A percentile compares a stretch with the other conserved stretches of the same genome.
Evolutionary conservation across 2,797 vertebrate species (phyloP).

Genomic region (Enteromius unitaeniatus): DNA sequence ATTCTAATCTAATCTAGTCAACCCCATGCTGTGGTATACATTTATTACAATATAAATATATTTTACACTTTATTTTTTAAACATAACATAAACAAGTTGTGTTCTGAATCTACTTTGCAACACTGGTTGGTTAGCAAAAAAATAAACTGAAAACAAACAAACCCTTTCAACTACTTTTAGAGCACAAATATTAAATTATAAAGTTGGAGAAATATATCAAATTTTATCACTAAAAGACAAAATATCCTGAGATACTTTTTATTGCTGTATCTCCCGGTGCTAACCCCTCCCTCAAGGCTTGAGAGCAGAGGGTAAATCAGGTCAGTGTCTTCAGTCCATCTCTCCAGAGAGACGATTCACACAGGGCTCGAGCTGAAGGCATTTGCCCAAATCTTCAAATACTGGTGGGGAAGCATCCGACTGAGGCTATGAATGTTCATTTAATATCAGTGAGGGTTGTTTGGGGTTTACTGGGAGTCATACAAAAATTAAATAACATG

Average conservation of each 20-base stretch:
- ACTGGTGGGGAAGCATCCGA: not conserved
- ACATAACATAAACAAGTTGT: too few relatives aligned
- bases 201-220: not conserved
- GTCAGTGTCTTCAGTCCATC: constrained; percentile 25
- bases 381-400: constrained; percentile 34
- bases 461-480: constrained; percentile 26
- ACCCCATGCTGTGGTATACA: too few relatives aligned
- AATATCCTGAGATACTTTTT: not conserved
- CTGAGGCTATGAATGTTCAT: constrained; percentile 8
- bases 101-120: not conserved
- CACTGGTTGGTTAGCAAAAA: not conserved
- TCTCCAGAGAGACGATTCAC: constrained; percentile 26
- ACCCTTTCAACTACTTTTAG: not conserved
- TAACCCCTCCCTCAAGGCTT: not conserved
- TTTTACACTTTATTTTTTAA: too few relatives aligned
- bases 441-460: constrained; percentile 27
- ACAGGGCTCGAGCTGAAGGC: constrained; percentile 29
- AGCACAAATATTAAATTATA: not conserved
- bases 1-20: too few relatives aligned
- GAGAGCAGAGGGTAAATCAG: constrained; percentile 8
- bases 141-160: not conserved
- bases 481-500: constrained; percentile 6
- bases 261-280: not conserved
- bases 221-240: not conserved
- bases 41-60: too few relatives aligned